Conservation (phyloP, 1,140 invertebrate species). For the Lucilia sericata region DNA sequence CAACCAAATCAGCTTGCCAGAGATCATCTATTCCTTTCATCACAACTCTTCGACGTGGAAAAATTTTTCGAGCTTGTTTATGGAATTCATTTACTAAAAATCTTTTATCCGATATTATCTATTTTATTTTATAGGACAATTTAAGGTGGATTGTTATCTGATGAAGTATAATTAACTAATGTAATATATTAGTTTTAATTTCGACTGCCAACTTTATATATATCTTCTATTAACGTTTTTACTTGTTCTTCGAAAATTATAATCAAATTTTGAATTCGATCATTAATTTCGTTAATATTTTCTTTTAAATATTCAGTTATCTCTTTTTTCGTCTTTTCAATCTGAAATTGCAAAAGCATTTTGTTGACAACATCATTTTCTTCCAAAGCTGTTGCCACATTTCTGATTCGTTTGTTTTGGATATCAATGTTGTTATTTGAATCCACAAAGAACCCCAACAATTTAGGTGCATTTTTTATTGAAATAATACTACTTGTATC, state of each 20-base stretch:
- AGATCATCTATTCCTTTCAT: constrained; percentile 63
- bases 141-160: too few relatives aligned
- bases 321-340: neutral
- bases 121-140: too few relatives aligned
- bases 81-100: constrained; percentile 58
- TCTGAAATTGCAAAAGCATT: neutral
- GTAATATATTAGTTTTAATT: too few relatives aligned
- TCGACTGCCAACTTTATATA: too few relatives aligned
- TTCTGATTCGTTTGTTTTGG: neutral
- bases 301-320: neutral
- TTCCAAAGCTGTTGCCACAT: neutral
- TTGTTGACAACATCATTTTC: neutral
- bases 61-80: constrained; percentile 62
- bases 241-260: too few relatives aligned
- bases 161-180: too few relatives aligned
- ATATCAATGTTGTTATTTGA: neutral
- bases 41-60: constrained; percentile 56
- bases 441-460: neutral
- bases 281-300: too few relatives aligned
- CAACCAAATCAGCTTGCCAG: constrained; percentile 66
- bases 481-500: neutral
- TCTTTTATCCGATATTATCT: constrained; percentile 49
- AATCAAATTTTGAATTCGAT: too few relatives aligned
- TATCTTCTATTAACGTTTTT: too few relatives aligned
- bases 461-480: neutral